Evolutionary conservation across 2,113 vertebrate genomes (phyloP), one percentile per base, ranked within the genome.

Genomic region (Clarias batrachus): DNA sequence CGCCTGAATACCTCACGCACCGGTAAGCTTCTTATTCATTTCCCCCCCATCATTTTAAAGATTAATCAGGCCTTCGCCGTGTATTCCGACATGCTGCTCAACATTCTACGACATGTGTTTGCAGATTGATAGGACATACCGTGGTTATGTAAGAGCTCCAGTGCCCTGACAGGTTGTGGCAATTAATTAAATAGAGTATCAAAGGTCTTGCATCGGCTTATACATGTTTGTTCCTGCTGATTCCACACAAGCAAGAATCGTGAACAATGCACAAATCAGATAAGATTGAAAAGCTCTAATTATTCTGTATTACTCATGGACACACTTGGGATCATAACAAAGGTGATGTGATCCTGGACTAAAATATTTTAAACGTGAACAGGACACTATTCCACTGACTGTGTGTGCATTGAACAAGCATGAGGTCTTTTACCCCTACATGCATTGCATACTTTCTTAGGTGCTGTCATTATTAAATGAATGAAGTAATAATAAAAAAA

Each of bases 21-120:
- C 41, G 89, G 89, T 88, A 88, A 90, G 89, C 82, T 81, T 82
- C 37, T 48, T 66, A 41, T 66, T 52, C 8, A 66, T 82, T 41
- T 48, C 37, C 62, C 23, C 23, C 33, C 0, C 6, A 11, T 48
- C 48, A 48, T 48, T 48, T 48, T 48, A 48, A 48, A 48, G 48
- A 48, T 65, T 65, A 65, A 48, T 81, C 62, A 37, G 80, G 60
- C 80, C 80, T 48, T 12, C 33, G 59, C 21, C 17, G 19, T 66
- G 8, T 54, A 82, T 27, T 66, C 81, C 37, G 81, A 82, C 81
- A 66, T 19, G 66, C 66, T 82, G 27, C 37, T n/a, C 60, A 65
- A 9, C 30, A n/a, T 65, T 63, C n/a, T 19, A 82, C 81, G 23
- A 66, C 78, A 80, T 23, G 56, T 19, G 56, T 41, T 48, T 71